Percentiles rank a stretch among this genome's conserved stretches.
phyloP scores from a whole-genome alignment of 2,113 vertebrate genomes.

The Zingel zingel region DNA sequence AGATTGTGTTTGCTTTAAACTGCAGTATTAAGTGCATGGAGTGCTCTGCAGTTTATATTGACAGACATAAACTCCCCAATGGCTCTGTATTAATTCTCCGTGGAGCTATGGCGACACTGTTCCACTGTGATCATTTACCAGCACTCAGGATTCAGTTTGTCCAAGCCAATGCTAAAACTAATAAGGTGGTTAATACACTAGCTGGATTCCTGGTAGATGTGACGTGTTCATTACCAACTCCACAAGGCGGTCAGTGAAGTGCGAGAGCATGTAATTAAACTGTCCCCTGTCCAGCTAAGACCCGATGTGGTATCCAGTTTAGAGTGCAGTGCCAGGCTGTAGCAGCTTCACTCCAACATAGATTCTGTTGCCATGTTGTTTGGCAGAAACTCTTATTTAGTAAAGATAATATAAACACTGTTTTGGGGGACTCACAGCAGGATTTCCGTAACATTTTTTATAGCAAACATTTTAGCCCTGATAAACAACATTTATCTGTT shows the following conservation, averaged over 20 bases:
- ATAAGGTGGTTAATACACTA: conserved; percentile 58
- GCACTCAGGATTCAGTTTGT: conserved; percentile 42
- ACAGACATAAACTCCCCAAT: conserved; percentile 11
- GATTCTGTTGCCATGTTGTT: conserved; percentile 52
- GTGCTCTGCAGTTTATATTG: conserved; percentile 23
- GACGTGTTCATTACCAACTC: conserved; percentile 56
- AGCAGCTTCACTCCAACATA: conserved; percentile 53
- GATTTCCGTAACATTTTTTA: conserved; percentile 41
- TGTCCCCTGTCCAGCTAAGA: conserved; percentile 48
- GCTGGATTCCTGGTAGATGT: conserved; percentile 63
- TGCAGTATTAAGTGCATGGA: background rate
- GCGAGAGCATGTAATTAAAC: conserved; percentile 59
- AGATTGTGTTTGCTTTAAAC: conserved; percentile 16
- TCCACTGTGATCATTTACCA: conserved; percentile 61
- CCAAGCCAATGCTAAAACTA: conserved; percentile 53
- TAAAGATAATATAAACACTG: conserved; percentile 52
- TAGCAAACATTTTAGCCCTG: conserved; percentile 21
- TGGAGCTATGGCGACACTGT: conserved; percentile 43
- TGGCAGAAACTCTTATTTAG: conserved; percentile 50
- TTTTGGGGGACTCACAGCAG: conserved; percentile 37
- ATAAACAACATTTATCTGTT: conserved; percentile 31
- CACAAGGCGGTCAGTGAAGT: conserved; percentile 60
- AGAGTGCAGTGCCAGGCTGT: conserved; percentile 48
- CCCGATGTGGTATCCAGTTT: conserved; percentile 36
- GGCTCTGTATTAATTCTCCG: conserved; percentile 26